Percentiles rank a stretch among this genome's conserved stretches.
Evolutionary conservation across 2,113 vertebrate genomes (phyloP).

Genomic region (Laticauda laticaudata): DNA sequence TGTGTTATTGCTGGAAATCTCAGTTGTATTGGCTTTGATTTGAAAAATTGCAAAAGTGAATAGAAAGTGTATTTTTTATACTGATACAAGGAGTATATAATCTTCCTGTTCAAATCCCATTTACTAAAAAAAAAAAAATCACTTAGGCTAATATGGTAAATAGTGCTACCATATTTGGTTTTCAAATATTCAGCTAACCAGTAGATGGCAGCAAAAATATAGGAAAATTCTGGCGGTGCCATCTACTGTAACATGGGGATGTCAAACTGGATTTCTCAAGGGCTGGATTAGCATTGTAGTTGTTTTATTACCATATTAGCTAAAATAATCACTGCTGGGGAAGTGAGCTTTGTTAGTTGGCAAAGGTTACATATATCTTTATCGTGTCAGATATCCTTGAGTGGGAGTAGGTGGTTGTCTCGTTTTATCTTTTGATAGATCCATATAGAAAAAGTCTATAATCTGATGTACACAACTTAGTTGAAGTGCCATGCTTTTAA

Average conservation of each 20-base stretch:
- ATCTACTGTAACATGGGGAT: neutral
- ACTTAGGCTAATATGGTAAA: neutral
- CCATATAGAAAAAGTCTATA: neutral
- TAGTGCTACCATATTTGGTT: neutral
- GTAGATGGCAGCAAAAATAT: neutral
- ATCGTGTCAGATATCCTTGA: neutral
- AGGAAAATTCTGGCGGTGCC: neutral
- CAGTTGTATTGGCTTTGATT: slow-evolving; percentile 63
- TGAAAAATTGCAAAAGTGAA: slow-evolving; percentile 61
- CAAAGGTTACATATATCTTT: neutral
- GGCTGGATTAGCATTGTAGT: no score
- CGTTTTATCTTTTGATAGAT: neutral
- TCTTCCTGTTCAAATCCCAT: slow-evolving; percentile 39
- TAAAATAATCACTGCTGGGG: neutral
- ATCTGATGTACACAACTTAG: neutral
- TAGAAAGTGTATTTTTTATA: slow-evolving; percentile 56
- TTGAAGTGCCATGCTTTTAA: neutral
- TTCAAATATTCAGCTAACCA: neutral
- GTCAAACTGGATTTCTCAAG: no score
- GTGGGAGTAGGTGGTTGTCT: neutral
- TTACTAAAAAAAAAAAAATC: slow-evolving; percentile 16
- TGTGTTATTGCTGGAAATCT: slow-evolving; percentile 63
- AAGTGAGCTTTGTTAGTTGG: neutral
- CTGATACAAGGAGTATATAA: slow-evolving; percentile 52
- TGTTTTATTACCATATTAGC: neutral